Evolutionary conservation across 2,888 invertebrate species (phyloP), one percentile per base, ranked within the genome.

Genomic region (Chaetogeoica ovagalla): DNA sequence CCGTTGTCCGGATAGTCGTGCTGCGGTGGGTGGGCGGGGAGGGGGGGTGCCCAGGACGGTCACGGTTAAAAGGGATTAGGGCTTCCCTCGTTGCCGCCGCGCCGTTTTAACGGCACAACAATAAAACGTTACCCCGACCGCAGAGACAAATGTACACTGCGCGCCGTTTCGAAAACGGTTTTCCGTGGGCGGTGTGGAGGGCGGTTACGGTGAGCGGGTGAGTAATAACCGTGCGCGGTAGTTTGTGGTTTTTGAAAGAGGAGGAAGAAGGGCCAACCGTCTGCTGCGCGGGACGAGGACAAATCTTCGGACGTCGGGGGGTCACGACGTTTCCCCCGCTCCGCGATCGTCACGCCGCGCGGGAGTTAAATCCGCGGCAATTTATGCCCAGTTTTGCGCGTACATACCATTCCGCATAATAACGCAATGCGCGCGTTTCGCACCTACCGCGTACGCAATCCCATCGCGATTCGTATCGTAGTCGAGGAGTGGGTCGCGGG

Each of bases 51-150:
- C 43, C 19, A 19, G 19, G 70, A 37, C 70, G 60, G 72, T 62
- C 30, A 62, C 62, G 72, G 72, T 62, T 48, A 62, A 62, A 73
- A 73, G 62, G 48, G 72, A 72, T 72, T 60, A 72, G 60, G 23
- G 13, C 48, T 21, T 62, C 21, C 13, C 17, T 15, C 17, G 13
- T 30, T 6, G 7, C 9, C 11, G 4, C 57, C 39, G 21, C 21
- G 37, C 70, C 21, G 71, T 3, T 72, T 62, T 62, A 60, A 23
- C 62, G 23, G 48, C 19, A 60, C 72, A 62, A 60, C 72, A 62
- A 62, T 60, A 60, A 62, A 62, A 72, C 48, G 48, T 72, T 30
- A 30, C 30, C 60, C 72, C 43, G 48, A 60, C 72, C 60, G 72
- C 13, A 72, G 60, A 72, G 59, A 60, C 43, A 60, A 60, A 57